Percentiles rank a stretch among this genome's conserved stretches.
Conservation (phyloP, 2,113 vertebrate species). For the Dissostichus mawsoni region DNA sequence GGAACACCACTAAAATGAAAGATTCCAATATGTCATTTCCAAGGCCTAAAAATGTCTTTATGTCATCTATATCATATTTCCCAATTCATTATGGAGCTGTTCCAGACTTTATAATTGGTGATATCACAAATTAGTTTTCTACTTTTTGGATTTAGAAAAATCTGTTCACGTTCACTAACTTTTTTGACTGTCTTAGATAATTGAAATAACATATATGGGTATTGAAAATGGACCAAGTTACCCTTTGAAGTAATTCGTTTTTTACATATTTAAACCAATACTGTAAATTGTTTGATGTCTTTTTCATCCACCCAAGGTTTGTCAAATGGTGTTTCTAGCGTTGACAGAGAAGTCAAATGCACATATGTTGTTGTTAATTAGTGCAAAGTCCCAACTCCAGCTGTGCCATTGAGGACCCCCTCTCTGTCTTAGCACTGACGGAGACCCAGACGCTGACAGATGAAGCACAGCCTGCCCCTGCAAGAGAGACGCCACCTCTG, state of each 20-base stretch:
- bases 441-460: slow-evolving; percentile 63
- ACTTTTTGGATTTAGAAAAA: too few relatives aligned
- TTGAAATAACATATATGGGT: too few relatives aligned
- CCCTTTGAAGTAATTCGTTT: neutral
- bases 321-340: slow-evolving; percentile 27
- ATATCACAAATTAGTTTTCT: too few relatives aligned
- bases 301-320: neutral
- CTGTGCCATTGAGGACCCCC: slow-evolving; percentile 64
- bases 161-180: too few relatives aligned
- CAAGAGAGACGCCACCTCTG: slow-evolving; percentile 64
- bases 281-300: slow-evolving; percentile 14
- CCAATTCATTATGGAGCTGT: too few relatives aligned
- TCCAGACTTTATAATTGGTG: too few relatives aligned
- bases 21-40: too few relatives aligned
- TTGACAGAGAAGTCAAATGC: slow-evolving; percentile 40
- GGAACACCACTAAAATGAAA: too few relatives aligned
- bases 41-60: too few relatives aligned
- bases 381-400: slow-evolving; percentile 62
- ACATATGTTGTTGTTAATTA: slow-evolving; percentile 68
- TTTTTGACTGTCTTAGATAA: too few relatives aligned
- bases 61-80: too few relatives aligned
- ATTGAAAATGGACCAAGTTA: too few relatives aligned
- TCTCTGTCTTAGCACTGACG: slow-evolving; percentile 35
- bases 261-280: neutral
- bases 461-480: slow-evolving; percentile 63